Conservation (phyloP, 2,797 vertebrate species). For the Anas acuta region DNA sequence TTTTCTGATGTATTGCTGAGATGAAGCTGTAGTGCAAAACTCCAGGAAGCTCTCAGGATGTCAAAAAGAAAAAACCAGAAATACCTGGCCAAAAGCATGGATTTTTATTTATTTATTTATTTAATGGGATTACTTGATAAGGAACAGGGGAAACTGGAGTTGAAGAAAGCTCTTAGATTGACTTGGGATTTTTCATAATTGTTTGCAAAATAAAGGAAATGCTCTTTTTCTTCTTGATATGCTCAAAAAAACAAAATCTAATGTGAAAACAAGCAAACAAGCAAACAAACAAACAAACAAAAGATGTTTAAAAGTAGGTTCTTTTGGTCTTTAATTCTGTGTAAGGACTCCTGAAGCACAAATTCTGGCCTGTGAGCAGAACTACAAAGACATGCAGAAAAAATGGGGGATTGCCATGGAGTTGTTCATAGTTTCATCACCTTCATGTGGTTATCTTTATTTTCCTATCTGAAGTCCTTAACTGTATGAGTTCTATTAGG, state of each 20-base stretch:
- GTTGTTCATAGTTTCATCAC: neutral
- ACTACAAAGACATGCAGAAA: neutral
- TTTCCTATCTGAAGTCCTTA: neutral
- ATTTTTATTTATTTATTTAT: neutral
- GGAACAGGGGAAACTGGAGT: neutral
- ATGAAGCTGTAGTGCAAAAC: neutral
- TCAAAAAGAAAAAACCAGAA: neutral
- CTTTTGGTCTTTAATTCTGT: neutral
- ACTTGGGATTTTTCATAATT: neutral
- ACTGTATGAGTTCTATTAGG: neutral
- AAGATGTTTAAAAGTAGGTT: neutral
- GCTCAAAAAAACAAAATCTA: neutral
- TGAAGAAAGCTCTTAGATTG: neutral
- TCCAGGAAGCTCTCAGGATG: neutral
- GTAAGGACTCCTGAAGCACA: neutral
- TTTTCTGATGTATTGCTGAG: neutral
- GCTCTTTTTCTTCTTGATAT: neutral
- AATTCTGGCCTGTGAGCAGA: neutral
- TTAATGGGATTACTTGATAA: neutral
- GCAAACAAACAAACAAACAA: too few relatives aligned
- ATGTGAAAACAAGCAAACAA: neutral
- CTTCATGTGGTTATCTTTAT: conserved; percentile 20
- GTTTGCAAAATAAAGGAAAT: neutral
- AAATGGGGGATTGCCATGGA: neutral
- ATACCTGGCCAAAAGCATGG: neutral